phyloP scores from a whole-genome alignment of 2,888 invertebrate genomes.

The Drosophila eohydei region DNA sequence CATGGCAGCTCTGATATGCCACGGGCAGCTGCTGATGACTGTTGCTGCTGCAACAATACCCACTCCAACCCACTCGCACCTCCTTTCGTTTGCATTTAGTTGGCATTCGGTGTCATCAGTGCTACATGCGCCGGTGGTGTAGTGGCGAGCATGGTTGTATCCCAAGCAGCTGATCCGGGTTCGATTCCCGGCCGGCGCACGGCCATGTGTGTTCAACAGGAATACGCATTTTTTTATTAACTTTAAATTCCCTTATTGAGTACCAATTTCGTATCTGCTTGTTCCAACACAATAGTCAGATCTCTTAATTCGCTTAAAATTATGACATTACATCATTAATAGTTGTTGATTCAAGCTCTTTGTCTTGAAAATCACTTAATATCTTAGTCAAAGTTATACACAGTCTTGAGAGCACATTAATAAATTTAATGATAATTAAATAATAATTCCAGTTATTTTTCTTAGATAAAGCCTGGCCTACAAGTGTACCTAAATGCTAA shows the following conservation, averaged over 20 bases:
- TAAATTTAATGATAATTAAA: no score
- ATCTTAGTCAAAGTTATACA: no score
- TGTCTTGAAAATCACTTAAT: no score
- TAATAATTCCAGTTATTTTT: no score
- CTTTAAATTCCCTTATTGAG: background rate
- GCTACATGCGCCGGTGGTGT: constrained; percentile 45
- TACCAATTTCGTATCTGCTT: background rate
- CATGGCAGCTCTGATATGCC: background rate
- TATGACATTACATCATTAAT: no score
- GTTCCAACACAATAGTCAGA: no score
- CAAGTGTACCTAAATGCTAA: no score
- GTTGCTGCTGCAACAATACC: background rate
- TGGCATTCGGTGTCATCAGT: constrained; percentile 4
- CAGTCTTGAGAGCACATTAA: no score
- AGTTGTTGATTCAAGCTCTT: no score
- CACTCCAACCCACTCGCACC: background rate
- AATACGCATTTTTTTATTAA: background rate
- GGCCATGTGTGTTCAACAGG: background rate
- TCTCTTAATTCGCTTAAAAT: no score
- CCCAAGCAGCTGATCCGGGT: constrained; percentile 53
- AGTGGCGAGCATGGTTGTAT: constrained; percentile 52
- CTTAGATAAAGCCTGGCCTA: no score
- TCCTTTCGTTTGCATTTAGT: constrained; percentile 7
- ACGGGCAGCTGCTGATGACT: constrained; percentile 1
- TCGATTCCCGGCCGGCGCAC: constrained; percentile 54